Percentiles rank a stretch among this genome's conserved stretches.
Conservation (phyloP, 1,140 invertebrate species). For the Brachionus rotundiformis region DNA sequence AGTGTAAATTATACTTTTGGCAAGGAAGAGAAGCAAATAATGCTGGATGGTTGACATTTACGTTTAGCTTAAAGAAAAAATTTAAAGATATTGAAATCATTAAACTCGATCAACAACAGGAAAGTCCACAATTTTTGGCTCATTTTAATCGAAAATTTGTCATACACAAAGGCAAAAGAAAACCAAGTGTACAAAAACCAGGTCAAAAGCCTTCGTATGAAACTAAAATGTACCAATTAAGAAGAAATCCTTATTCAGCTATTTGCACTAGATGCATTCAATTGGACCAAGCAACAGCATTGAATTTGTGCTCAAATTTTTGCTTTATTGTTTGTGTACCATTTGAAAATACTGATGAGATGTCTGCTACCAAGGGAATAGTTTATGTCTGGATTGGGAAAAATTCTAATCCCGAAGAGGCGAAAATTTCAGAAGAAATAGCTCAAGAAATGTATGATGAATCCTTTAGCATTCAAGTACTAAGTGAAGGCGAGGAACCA, state of each 20-base stretch:
- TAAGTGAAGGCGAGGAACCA: constrained; percentile 95
- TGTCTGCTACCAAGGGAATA: constrained; percentile 70
- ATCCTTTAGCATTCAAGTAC: constrained; percentile 67
- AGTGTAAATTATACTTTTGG: constrained; percentile 99
- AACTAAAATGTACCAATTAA: constrained; percentile 89
- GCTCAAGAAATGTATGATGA: constrained; percentile 81
- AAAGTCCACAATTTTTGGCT: constrained; percentile 96
- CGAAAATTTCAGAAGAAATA: constrained; percentile 84
- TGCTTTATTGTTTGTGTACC: constrained; percentile 53
- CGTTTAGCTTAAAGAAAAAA: constrained; percentile 73
- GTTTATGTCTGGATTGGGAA: constrained; percentile 97
- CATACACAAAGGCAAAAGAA: constrained; percentile 80
- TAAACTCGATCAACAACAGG: constrained; percentile 75
- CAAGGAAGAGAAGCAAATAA: constrained; percentile 94
- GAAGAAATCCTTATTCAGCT: constrained; percentile 85
- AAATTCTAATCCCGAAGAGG: constrained; percentile 83
- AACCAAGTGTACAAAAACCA: constrained; percentile 6
- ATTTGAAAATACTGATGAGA: constrained; percentile 54
- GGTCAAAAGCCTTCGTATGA: constrained; percentile 67
- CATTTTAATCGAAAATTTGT: constrained; percentile 95
- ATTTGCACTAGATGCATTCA: constrained; percentile 91
- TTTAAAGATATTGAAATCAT: constrained; percentile 53
- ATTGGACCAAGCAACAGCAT: constrained; percentile 57
- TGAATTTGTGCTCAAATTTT: constrained; percentile 65
- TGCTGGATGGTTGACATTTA: constrained; percentile 99